phyloP scores from a whole-genome alignment of 2,888 invertebrate genomes.

The Troides oblongomaculatus region DNA sequence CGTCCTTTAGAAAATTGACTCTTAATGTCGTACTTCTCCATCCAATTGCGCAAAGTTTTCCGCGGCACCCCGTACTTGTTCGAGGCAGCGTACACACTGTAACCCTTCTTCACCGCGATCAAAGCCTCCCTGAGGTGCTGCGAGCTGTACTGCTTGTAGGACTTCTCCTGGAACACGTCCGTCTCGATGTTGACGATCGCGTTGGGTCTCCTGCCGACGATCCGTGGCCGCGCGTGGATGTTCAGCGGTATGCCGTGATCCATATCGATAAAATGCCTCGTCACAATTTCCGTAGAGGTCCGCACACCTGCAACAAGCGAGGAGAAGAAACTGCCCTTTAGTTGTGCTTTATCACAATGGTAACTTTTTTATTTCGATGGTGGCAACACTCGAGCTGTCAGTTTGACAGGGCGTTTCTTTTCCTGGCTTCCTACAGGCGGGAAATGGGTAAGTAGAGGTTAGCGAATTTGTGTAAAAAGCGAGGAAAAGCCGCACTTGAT shows the following conservation, averaged over 20 bases:
- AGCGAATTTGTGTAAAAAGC: conserved; percentile 59
- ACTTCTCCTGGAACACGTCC: conserved; percentile 74
- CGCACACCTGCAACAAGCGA: conserved; percentile 76
- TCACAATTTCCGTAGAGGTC: conserved; percentile 73
- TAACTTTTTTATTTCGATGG: conserved; percentile 25
- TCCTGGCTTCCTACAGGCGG: conserved; percentile 75
- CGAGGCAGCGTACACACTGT: conserved; percentile 79
- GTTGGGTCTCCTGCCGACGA: conserved; percentile 68
- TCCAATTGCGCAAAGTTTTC: conserved; percentile 79
- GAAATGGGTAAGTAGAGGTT: conserved; percentile 38
- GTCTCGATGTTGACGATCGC: conserved; percentile 73
- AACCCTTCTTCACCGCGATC: conserved; percentile 75
- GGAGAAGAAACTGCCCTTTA: conserved; percentile 70
- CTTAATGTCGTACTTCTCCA: conserved; percentile 79
- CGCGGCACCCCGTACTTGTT: conserved; percentile 78
- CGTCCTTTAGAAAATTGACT: conserved; percentile 76
- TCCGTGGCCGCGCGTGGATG: conserved; percentile 69
- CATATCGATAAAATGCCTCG: conserved; percentile 72
- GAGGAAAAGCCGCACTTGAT: conserved; percentile 70
- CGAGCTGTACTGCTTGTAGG: conserved; percentile 76
- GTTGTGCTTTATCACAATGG: conserved; percentile 32
- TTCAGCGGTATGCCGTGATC: conserved; percentile 70
- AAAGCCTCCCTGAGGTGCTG: conserved; percentile 73
- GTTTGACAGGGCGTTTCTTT: conserved; percentile 66
- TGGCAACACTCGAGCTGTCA: conserved; percentile 39